Conservation (phyloP, 2,113 vertebrate species). For the Corythoichthys intestinalis region DNA sequence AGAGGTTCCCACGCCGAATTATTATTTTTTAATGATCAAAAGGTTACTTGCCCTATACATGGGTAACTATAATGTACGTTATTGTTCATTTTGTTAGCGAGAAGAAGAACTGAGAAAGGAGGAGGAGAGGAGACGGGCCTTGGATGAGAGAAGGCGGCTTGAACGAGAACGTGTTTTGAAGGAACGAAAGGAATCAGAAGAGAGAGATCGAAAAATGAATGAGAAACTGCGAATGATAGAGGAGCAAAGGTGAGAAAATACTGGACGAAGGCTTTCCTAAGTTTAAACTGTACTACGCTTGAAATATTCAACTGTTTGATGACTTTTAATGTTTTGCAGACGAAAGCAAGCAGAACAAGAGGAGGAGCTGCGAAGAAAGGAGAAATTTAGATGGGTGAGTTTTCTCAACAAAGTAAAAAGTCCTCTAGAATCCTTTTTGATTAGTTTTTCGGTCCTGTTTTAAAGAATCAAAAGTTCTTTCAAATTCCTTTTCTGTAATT, state of each 20-base stretch:
- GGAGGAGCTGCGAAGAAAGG: constrained; percentile 59
- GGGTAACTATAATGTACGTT: not conserved
- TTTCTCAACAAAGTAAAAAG: not conserved
- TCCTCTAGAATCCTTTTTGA: no score
- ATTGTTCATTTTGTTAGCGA: constrained; percentile 53
- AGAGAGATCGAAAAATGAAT: constrained; percentile 77
- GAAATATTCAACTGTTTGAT: not conserved
- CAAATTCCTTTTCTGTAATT: not conserved
- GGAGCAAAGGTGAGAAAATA: constrained; percentile 72
- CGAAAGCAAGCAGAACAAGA: constrained; percentile 65
- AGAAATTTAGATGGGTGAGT: constrained; percentile 73
- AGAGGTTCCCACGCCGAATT: no score
- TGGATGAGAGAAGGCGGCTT: constrained; percentile 72
- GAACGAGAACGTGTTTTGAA: constrained; percentile 75
- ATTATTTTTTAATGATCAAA: no score
- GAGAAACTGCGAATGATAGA: constrained; percentile 78
- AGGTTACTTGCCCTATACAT: no score
- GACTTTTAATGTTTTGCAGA: constrained; percentile 46
- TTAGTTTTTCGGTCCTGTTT: not conserved
- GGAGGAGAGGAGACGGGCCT: constrained; percentile 69
- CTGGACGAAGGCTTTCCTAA: no score
- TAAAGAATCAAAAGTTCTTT: not conserved
- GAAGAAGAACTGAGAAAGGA: constrained; percentile 80
- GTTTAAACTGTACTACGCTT: no score
- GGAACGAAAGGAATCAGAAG: constrained; percentile 75